Evolutionary conservation across 2,797 vertebrate genomes (phyloP).

Genomic region (Alosa sapidissima): DNA sequence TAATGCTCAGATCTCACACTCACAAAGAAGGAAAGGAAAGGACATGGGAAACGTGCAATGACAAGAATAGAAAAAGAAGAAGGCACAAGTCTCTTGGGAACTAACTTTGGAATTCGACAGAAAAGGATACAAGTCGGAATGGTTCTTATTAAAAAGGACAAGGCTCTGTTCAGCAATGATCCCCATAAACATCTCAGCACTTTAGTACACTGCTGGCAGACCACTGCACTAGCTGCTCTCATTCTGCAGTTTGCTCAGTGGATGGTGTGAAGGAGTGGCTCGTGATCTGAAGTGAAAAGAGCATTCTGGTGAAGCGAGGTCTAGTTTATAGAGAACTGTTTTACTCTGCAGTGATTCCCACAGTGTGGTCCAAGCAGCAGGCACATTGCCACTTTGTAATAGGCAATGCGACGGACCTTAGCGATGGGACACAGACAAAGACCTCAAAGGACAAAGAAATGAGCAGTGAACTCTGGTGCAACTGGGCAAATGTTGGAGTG

Average conservation of each 20-base stretch:
- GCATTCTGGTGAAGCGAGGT: background rate
- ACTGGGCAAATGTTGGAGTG: background rate
- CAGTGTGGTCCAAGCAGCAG: background rate
- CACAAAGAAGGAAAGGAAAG: background rate
- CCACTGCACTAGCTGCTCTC: background rate
- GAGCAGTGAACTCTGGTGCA: background rate
- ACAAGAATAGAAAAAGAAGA: background rate
- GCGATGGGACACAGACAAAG: background rate
- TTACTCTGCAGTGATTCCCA: background rate
- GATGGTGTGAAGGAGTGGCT: background rate
- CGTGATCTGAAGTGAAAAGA: background rate
- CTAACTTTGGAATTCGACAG: background rate
- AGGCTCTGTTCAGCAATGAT: background rate
- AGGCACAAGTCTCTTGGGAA: background rate
- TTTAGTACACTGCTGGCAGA: background rate
- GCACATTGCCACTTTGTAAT: background rate
- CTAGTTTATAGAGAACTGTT: background rate
- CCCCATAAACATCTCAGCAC: background rate
- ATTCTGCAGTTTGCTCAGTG: background rate
- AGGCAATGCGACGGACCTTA: background rate
- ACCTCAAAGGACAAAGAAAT: background rate
- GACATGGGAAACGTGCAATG: slow-evolving; percentile 8
- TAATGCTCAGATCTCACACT: background rate
- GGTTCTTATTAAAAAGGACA: background rate
- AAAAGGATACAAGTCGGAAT: background rate